Evolutionary conservation across 2,113 vertebrate species (phyloP), one percentile per base, ranked within the genome.

Genomic region (Hypanus sabinus): DNA sequence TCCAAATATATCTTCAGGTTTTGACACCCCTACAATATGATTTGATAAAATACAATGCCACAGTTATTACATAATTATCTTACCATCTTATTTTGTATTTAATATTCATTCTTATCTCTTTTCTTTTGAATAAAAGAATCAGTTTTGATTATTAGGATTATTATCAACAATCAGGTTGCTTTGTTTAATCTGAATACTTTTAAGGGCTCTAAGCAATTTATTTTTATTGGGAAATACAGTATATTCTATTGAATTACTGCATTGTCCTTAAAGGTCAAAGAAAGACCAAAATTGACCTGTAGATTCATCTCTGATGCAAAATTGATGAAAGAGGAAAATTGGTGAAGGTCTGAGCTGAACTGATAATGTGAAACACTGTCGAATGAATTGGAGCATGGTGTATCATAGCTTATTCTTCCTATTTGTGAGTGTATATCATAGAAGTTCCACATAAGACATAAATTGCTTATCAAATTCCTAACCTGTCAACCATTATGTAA

Each of bases 161-260:
- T 83, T 68, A 68, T 90, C 85, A 90, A 65, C 16, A 90, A 90
- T 33, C 6, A 90, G 30, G 33, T 90, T n/a, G 30, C 12, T 88
- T 62, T 90, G 60, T 90, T 90, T 90, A 36, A 90, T 68, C n/a
- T 90, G 60, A 90, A 68, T 90, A 30, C 14, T 33, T 60, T 65
- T n/a, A 90, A 90, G n/a, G 60, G 60, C 62, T 68, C 85, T 60
- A 68, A 65, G 60, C 2, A 90, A 30, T 90, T 90, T 90, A 90
- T 90, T 14, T 90, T 90, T 65, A 90, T 65, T 90, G 85, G 30
- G 60, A 90, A 68, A 27, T n/a, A 46, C 46, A 46, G 1, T 46
- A 33, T 65, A 57, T 62, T 88, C 14, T 14, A 68, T 5, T 90
- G 85, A 90, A 65, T 90, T 90, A 33, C 30, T 62, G 30, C n/a